Evolutionary conservation across 2,113 vertebrate genomes (phyloP).

Genomic region (Suricata suricatta): DNA sequence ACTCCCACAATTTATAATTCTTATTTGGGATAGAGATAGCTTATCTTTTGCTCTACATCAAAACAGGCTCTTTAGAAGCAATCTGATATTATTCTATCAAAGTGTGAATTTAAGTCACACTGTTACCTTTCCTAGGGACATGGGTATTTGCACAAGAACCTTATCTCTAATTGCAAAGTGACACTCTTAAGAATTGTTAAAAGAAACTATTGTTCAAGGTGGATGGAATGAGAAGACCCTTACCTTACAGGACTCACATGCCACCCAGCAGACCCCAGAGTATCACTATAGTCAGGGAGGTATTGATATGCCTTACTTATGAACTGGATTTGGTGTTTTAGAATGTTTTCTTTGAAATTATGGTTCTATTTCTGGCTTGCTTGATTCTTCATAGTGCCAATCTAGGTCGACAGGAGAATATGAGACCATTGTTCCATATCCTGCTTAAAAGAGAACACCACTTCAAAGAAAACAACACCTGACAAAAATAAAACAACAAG

Average conservation of each 20-base stretch:
- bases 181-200: conserved; percentile 35
- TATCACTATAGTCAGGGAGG: background rate
- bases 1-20: conserved; percentile 13
- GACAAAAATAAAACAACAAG: conserved; percentile 51
- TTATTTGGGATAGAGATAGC: background rate
- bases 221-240: conserved; percentile 23
- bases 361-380: conserved; percentile 25
- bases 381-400: conserved; percentile 23
- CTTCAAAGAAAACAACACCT: conserved; percentile 50
- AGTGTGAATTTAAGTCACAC: conserved; percentile 43
- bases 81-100: conserved; percentile 34
- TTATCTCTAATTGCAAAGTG: conserved; percentile 46
- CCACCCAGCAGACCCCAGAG: background rate
- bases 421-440: conserved; percentile 27
- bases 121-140: conserved; percentile 50
- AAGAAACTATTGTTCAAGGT: conserved; percentile 29
- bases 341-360: conserved; percentile 34
- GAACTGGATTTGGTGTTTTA: conserved; percentile 8
- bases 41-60: conserved; percentile 25
- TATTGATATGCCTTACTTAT: background rate
- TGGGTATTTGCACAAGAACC: background rate
- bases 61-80: conserved; percentile 34
- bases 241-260: background rate
- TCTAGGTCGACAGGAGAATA: conserved; percentile 43
- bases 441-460: conserved; percentile 45